Percentiles rank a stretch among this genome's conserved stretches.
Evolutionary conservation across 2,888 invertebrate genomes (phyloP).

Genomic region (Tetropium fuscum): DNA sequence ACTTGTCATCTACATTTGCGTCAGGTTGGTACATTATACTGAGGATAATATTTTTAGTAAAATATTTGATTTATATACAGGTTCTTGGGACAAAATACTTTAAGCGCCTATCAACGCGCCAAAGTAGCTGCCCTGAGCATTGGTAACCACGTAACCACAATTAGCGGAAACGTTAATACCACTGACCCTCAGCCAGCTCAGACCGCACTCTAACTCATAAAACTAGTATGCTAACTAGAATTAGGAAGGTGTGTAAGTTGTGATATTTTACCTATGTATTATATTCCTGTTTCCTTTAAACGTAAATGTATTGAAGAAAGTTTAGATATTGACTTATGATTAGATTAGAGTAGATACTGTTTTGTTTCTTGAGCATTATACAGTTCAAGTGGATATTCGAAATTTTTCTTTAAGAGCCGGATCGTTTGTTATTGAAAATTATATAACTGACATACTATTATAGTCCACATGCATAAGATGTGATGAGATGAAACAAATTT

Average conservation of each 20-base stretch:
- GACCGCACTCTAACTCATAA: slow-evolving; percentile 13
- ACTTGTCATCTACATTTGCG: slow-evolving; percentile 87
- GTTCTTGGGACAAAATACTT: slow-evolving; percentile 87
- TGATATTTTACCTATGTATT: slow-evolving; percentile 26
- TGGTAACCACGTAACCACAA: slow-evolving; percentile 67
- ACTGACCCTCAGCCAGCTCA: slow-evolving; percentile 19
- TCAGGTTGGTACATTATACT: slow-evolving; percentile 72
- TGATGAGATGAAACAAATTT: too few relatives aligned
- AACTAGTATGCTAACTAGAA: slow-evolving; percentile 1
- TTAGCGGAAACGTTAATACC: slow-evolving; percentile 69
- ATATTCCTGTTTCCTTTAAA: slow-evolving; percentile 9
- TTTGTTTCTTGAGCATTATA: not conserved
- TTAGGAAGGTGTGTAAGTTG: slow-evolving; percentile 17
- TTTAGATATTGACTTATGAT: slow-evolving; percentile 1
- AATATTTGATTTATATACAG: slow-evolving; percentile 65
- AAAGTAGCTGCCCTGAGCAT: slow-evolving; percentile 90
- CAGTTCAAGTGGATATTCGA: too few relatives aligned
- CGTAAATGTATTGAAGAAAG: slow-evolving; percentile 10
- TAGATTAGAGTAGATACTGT: not conserved
- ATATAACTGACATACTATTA: too few relatives aligned
- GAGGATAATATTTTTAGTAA: too few relatives aligned
- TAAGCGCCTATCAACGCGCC: slow-evolving; percentile 91
- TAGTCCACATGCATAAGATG: too few relatives aligned
- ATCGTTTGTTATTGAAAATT: too few relatives aligned
- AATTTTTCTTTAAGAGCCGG: not conserved